Evolutionary conservation across 1,140 invertebrate species (phyloP), one percentile per base, ranked within the genome.

Genomic region (Zaprionus africanus): DNA sequence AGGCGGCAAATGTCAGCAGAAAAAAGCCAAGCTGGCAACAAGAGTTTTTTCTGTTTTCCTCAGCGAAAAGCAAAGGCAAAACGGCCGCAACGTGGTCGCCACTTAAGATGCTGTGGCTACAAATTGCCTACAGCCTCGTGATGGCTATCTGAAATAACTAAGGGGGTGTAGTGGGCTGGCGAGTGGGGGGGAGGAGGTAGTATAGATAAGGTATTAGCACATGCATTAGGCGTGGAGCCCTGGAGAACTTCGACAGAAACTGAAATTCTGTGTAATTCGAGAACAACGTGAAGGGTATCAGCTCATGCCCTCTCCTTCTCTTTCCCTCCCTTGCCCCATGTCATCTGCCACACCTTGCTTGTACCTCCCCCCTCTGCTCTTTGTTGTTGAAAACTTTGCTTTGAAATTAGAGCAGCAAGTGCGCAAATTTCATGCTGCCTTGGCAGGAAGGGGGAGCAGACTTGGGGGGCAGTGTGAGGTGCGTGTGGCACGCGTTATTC

Each of bases 1-100:
- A 79, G 83, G 83, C 57, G 74, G 80, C 85, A 76, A 83, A 82
- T 87, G 82, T 87, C 83, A 87, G 79, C 84, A 88, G 51, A 78
- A 83, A 77, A 67, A 31, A 58, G 64, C 61, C 70, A 77, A 76
- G 54, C 76, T 69, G 65, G 67, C 69, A 59, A 61, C 46, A 61
- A 76, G 67, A 66, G 66, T 59, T 65, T 65, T 57, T 64, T 36
- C 53, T 51, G 5, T 65, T 67, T 60, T 59, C 38, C 64, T 65
- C 57, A 24, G 51, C 36, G 28, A 51, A 57, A 41, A 63, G 36
- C 46, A 34, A 54, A 62, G 63, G 63, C 43, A 38, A 54, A 60
- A 58, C 15, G 28, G 54, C 36, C 67, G 43, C 34, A 56, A 57
- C 56, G 41, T 51, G 43, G 46, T 51, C 46, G 65, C 51, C 43